Base-by-base conservation (phyloP, 2,797 vertebrate genomes). In the Australoheros facetus region DNA sequence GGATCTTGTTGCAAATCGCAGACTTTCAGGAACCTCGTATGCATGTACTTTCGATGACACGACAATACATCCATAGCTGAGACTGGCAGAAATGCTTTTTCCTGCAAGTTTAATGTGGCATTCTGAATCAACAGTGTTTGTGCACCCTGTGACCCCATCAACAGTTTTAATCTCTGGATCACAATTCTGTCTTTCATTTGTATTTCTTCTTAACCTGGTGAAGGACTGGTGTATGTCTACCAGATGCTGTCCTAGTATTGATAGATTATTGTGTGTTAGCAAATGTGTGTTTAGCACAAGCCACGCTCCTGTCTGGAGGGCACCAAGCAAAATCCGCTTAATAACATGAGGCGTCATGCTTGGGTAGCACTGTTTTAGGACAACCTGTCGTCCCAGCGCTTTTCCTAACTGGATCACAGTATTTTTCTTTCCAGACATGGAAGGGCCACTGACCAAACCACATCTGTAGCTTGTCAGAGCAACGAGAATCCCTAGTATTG, bases 231-330 rank as follows among this genome's bases (percentile, higher is more conserved):
- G 92, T 77, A 97, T 93, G 54, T 96, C 91, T 1, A 69, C 60
- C 1, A 98, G 85, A 62, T 93, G 90, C 56, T 97, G 96, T 45
- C 94, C 96, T 37, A 98, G 87, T 23, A 92, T 78, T 1, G 94
- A 95, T 60, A 96, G 92, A 11, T 93, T 82, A 3, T 88, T 88
- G 4, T 82, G 88, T 48, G 90, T 89, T 55, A 98, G 83, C 4
- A 59, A 88, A 69, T 97, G n/a, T n/a, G n/a, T n/a, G n/a, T 95
- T 92, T 69, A 97, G 75, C 7, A 97, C 79, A 62, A 98, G 92
- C 96, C 96, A 96, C 1, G 96, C 95, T 9, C 97, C 97, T 1
- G 93, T 85, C 73, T 96, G 95, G 30, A 97, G 92, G 3, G 97
- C 96, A 12, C 97, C 97, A 0, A 93, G 77, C 55, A 98, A 88